phyloP scores from a whole-genome alignment of 1,140 invertebrate genomes.

The Chironomus tepperi region DNA sequence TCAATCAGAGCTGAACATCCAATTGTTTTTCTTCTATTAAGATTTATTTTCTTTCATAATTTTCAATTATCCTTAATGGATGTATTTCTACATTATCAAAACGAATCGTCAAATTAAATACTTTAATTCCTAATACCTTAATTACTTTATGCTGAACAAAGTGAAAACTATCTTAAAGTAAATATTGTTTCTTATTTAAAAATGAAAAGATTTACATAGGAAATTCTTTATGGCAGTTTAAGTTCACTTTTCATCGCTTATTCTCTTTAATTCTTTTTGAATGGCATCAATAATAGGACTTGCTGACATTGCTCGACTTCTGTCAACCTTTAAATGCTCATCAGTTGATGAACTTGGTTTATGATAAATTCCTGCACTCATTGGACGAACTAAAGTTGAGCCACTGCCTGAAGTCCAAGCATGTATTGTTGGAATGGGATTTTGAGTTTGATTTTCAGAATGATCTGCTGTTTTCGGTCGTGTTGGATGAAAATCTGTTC shows the following conservation, averaged over 20 bases:
- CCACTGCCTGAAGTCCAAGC: conserved; percentile 35
- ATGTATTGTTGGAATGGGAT: conserved; percentile 35
- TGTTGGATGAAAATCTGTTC: conserved; percentile 29
- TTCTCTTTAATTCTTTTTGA: conserved; percentile 50
- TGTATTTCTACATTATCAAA: neutral
- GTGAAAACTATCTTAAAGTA: too few relatives aligned
- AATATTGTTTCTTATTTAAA: neutral
- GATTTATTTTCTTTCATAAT: neutral
- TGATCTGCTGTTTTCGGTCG: conserved; percentile 36
- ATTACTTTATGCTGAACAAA: neutral
- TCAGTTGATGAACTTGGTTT: conserved; percentile 40
- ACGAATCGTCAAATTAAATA: neutral
- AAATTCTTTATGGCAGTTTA: neutral
- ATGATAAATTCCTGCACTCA: conserved; percentile 53
- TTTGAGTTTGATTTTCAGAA: conserved; percentile 35
- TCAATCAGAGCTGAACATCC: too few relatives aligned
- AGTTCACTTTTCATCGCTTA: conserved; percentile 32
- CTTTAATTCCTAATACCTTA: neutral
- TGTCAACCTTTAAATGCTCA: conserved; percentile 37
- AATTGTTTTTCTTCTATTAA: neutral
- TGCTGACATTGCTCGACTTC: conserved; percentile 32
- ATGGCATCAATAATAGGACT: conserved; percentile 55
- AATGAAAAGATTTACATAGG: neutral
- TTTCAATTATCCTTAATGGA: too few relatives aligned
- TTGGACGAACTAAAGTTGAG: conserved; percentile 38